phyloP scores from a whole-genome alignment of 1,140 invertebrate genomes.

The Latrodectus geometricus region DNA sequence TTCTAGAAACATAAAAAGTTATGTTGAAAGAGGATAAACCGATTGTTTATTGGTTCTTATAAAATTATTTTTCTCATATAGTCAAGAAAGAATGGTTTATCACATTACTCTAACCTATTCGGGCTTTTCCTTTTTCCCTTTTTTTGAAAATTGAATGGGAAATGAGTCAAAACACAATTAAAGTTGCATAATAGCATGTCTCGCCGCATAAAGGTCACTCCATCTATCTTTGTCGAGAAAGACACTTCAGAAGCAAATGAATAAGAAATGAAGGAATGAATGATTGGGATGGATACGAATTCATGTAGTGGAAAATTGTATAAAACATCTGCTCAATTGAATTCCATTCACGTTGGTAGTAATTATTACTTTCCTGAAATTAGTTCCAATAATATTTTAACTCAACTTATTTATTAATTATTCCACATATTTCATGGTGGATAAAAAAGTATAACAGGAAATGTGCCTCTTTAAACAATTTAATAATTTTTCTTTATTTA shows the following conservation, averaged over 20 bases:
- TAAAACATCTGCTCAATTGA: constrained; percentile 11
- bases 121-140: background rate
- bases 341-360: background rate
- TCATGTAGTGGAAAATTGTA: background rate
- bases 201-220: background rate
- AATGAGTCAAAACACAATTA: background rate
- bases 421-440: no score
- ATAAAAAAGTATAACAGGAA: no score
- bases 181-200: background rate
- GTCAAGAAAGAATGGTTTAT: no score
- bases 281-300: background rate
- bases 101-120: background rate
- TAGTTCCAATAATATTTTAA: constrained; percentile 9
- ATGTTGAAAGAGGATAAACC: no score
- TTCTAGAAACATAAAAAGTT: no score
- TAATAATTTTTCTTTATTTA: no score
- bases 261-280: background rate
- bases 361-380: background rate
- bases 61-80: no score
- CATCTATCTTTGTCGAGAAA: background rate
- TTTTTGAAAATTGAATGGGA: background rate
- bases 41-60: no score
- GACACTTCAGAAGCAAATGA: no score
- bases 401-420: background rate
- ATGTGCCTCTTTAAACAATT: no score